A percentile compares a stretch with the other conserved stretches of the same genome.
Conservation (phyloP, 2,797 vertebrate species). For the Peromyscus attwateri region DNA sequence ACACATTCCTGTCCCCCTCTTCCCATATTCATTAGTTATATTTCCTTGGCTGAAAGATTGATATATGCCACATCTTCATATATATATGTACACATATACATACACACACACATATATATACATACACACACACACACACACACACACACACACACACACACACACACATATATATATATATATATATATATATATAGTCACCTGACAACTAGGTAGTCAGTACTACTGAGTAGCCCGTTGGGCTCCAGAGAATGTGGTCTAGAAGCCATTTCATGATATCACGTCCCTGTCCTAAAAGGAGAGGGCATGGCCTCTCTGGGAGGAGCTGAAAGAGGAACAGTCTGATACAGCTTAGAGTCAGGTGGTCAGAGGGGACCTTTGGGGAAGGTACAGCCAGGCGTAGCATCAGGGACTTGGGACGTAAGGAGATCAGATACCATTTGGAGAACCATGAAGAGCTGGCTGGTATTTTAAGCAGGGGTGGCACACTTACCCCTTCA, state of each 20-base stretch:
- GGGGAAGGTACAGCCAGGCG: background rate
- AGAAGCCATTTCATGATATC: background rate
- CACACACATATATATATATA: background rate
- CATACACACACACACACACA: no score
- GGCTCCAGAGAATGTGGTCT: background rate
- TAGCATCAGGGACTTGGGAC: background rate
- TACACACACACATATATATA: accelerated
- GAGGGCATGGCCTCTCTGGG: background rate
- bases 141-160: no score
- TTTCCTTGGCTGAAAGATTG: slow-evolving; percentile 17
- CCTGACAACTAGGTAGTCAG: background rate
- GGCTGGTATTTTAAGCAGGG: background rate
- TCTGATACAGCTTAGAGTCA: background rate
- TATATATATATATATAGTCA: background rate
- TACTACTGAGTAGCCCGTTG: background rate
- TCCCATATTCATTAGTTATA: background rate
- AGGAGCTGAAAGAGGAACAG: background rate
- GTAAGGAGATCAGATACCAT: background rate
- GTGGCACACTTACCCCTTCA: background rate
- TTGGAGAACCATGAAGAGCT: background rate
- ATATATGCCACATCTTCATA: background rate
- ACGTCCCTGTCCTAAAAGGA: background rate
- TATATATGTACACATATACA: background rate
- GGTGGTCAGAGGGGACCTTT: background rate
- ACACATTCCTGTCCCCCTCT: background rate